A percentile compares a stretch with the other conserved stretches of the same genome.
Evolutionary conservation across 2,888 invertebrate species (phyloP).

Genomic region (Nowickia ferox): DNA sequence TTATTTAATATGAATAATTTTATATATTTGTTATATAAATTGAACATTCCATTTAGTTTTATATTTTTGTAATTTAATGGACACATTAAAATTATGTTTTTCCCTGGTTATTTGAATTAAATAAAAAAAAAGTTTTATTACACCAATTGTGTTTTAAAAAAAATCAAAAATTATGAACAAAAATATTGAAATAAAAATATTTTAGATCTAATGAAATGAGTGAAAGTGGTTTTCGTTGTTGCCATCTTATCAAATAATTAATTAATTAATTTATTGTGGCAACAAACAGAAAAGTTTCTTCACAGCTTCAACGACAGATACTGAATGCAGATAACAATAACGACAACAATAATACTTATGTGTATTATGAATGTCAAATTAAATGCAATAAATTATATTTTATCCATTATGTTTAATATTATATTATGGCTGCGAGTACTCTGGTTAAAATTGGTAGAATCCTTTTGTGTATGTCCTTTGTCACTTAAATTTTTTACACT

Average conservation of each 20-base stretch:
- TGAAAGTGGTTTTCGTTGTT: slow-evolving; percentile 52
- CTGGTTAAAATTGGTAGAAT: neutral
- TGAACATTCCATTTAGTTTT: too few species aligned
- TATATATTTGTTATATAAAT: too few species aligned
- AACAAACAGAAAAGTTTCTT: slow-evolving; percentile 31
- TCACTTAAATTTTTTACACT: slow-evolving; percentile 46
- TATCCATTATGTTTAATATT: slow-evolving; percentile 75
- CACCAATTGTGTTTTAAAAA: too few species aligned
- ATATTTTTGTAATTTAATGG: too few species aligned
- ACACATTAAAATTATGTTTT: too few species aligned
- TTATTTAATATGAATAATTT: too few species aligned
- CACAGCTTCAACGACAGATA: slow-evolving; percentile 23
- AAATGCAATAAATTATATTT: slow-evolving; percentile 82
- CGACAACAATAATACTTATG: slow-evolving; percentile 62
- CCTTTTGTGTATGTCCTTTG: slow-evolving; percentile 28
- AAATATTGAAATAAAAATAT: slow-evolving; percentile 8
- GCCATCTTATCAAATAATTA: slow-evolving; percentile 13
- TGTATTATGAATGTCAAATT: slow-evolving; percentile 76
- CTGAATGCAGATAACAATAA: slow-evolving; percentile 3
- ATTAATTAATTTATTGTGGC: slow-evolving; percentile 26
- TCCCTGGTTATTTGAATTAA: too few species aligned
- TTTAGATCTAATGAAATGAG: slow-evolving; percentile 47
- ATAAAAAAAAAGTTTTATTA: too few species aligned
- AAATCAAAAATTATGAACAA: neutral
- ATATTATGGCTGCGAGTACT: slow-evolving; percentile 1